Base-by-base conservation (phyloP, 30 jellyfish, hydroid and myxozoan species). In the Catostylus mosaicus region DNA sequence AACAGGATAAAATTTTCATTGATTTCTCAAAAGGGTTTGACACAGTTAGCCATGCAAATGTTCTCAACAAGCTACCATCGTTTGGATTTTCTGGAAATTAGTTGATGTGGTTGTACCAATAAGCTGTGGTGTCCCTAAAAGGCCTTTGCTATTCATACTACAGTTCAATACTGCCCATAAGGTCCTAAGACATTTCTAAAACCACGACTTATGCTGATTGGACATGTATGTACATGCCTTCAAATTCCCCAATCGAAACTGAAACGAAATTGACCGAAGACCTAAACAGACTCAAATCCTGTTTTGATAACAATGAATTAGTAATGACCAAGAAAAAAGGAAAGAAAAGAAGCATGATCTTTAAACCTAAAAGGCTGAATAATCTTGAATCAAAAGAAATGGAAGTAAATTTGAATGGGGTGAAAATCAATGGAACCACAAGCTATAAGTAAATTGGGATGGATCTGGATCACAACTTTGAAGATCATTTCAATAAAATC, bases 81-180 rank as follows among this genome's bases (percentile, higher is more conserved):
- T n/a, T n/a, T n/a, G n/a, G n/a, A n/a, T n/a, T n/a, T n/a, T n/a
- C n/a, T n/a, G n/a, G n/a, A n/a, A n/a, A n/a, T n/a, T n/a, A n/a
- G n/a, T n/a, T n/a, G n/a, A n/a, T n/a, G n/a, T n/a, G n/a, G n/a
- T 45, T 47, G 46, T 73, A 43, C 30, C 70, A 78, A 57, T 46
- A 61, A 78, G 69, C 70, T 78, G 89, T 64, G 89, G 89, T 7
- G 89, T 78, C 82, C 89, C 89, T 59, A 81, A 40, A 35, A 43
- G 85, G 74, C 75, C 85, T 76, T 76, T 56, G 54, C 88, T 76
- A 56, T 51, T 76, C 88, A 76, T 76, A 30, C 26, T 76, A 22
- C 78, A 76, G 80, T 76, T 76, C 62, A 76, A 73, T 73, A 48
- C 73, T 73, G 86, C 86, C 76, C 54, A 73, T 33, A 73, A 73